phyloP scores from a whole-genome alignment of 2,113 vertebrate genomes.

The Nothobranchius kuhntae region DNA sequence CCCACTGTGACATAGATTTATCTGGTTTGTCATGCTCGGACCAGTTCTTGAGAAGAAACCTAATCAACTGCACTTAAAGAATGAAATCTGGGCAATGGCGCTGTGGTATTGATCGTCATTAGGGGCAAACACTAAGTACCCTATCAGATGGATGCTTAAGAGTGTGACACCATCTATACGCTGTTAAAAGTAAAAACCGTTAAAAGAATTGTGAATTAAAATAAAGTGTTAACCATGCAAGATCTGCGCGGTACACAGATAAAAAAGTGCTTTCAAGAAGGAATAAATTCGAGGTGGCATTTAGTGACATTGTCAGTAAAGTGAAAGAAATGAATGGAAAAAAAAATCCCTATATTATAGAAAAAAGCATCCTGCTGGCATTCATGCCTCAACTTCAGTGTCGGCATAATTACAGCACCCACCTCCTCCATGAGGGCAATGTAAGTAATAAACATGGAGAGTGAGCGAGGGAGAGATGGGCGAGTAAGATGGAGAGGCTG shows the following conservation, averaged over 20 bases:
- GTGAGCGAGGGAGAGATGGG: slow-evolving; percentile 15
- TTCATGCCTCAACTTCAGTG: neutral
- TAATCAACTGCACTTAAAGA: slow-evolving; percentile 61
- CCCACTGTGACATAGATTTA: slow-evolving; percentile 30
- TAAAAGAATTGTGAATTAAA: neutral
- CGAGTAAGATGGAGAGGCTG: slow-evolving; percentile 27
- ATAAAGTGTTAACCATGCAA: neutral
- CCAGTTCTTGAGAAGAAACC: slow-evolving; percentile 25
- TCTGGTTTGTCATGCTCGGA: slow-evolving; percentile 34
- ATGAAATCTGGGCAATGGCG: slow-evolving; percentile 50
- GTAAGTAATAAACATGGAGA: slow-evolving; percentile 56
- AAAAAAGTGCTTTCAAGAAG: neutral
- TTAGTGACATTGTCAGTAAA: neutral
- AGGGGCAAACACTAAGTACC: slow-evolving; percentile 46
- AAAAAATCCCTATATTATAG: slow-evolving; percentile 18
- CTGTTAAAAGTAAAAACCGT: slow-evolving; percentile 16
- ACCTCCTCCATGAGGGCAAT: slow-evolving; percentile 12
- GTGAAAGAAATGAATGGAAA: slow-evolving; percentile 1
- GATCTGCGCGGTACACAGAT: no score
- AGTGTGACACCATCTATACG: slow-evolving; percentile 30
- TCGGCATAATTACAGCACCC: slow-evolving; percentile 34
- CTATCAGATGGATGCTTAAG: slow-evolving; percentile 53
- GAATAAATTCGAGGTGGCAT: neutral
- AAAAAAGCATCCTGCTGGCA: neutral
- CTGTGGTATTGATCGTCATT: slow-evolving; percentile 56